Percentiles rank a stretch among this genome's conserved stretches.
Conservation (phyloP, 2,113 vertebrate genomes). For the Megalops atlanticus region DNA sequence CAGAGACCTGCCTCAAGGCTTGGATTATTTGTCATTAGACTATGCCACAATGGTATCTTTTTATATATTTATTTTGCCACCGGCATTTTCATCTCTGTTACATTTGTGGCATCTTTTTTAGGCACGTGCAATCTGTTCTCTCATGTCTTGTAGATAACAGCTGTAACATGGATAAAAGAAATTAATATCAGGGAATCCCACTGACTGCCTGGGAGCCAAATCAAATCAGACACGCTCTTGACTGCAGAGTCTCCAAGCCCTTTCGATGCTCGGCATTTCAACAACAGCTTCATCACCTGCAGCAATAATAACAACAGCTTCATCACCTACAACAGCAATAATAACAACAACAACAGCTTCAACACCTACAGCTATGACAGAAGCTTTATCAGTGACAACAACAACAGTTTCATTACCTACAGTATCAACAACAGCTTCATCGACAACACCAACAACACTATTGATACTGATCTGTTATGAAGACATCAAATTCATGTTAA, state of each 20-base stretch:
- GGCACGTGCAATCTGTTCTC: conserved; percentile 62
- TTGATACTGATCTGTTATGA: neutral
- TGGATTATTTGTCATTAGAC: conserved; percentile 24
- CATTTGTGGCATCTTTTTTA: conserved; percentile 51
- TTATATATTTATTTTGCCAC: conserved; percentile 60
- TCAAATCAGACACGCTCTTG: conserved; percentile 60
- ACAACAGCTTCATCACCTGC: neutral
- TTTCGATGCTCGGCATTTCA: neutral
- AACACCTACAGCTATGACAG: neutral
- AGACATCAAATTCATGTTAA: neutral
- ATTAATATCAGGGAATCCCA: conserved; percentile 67
- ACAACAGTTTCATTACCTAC: neutral
- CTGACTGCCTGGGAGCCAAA: conserved; percentile 68
- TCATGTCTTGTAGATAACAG: conserved; percentile 71
- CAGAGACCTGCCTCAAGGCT: conserved; percentile 21
- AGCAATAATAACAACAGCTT: neutral
- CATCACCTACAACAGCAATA: neutral
- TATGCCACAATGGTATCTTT: conserved; percentile 5
- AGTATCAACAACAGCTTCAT: neutral
- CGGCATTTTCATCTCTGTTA: conserved; percentile 43
- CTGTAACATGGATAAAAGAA: conserved; percentile 61
- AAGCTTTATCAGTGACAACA: neutral
- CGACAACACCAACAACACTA: neutral
- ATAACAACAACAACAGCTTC: neutral
- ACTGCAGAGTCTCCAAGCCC: conserved; percentile 23